phyloP scores from a whole-genome alignment of 2,797 vertebrate genomes.

The Enteromius radiatus region DNA sequence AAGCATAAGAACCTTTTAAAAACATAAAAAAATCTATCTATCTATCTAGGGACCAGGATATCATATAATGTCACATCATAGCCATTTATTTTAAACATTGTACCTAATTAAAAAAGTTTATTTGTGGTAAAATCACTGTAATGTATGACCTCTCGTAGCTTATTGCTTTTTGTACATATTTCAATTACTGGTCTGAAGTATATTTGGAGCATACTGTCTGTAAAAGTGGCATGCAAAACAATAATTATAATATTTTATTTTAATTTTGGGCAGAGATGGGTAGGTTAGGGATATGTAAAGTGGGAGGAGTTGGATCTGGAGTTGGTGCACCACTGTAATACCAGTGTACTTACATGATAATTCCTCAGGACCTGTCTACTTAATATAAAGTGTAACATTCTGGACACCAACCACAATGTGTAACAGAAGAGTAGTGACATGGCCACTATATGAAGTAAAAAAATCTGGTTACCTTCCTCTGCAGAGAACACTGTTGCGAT shows the following conservation, averaged over 20 bases:
- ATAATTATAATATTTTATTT: neutral
- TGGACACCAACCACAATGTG: too few relatives aligned
- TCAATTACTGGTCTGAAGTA: neutral
- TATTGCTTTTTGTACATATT: neutral
- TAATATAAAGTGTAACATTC: too few relatives aligned
- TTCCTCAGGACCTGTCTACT: too few relatives aligned
- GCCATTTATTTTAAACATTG: neutral
- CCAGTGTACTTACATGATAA: too few relatives aligned
- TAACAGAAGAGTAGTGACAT: too few relatives aligned
- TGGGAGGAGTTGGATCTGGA: too few relatives aligned
- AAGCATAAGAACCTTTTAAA: neutral
- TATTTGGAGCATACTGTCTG: neutral
- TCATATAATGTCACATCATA: neutral
- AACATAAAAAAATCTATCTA: neutral
- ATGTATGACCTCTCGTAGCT: neutral
- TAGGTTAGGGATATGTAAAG: too few relatives aligned
- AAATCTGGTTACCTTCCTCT: constrained; percentile 84
- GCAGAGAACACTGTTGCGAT: constrained; percentile 88
- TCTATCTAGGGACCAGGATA: neutral
- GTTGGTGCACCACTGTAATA: too few relatives aligned
- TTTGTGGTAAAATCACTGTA: neutral
- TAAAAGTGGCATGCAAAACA: neutral
- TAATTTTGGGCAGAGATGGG: too few relatives aligned
- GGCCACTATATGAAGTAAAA: too few relatives aligned
- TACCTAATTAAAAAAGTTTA: neutral